Evolutionary conservation across 2,797 vertebrate species (phyloP), one percentile per base, ranked within the genome.

Genomic region (Pogonophryne albipinna): DNA sequence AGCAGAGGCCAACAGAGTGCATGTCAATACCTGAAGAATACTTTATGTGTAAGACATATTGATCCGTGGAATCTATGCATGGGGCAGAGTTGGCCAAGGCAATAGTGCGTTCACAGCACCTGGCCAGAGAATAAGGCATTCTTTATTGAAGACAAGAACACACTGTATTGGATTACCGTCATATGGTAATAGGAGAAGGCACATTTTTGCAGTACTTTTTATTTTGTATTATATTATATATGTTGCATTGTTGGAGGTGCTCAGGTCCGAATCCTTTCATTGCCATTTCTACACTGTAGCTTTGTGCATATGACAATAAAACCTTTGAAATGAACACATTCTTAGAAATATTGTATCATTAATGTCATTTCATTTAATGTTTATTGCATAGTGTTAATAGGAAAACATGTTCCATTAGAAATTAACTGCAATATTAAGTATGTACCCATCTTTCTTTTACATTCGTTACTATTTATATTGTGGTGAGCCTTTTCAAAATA

Each of bases 11-110:
- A 74, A 63, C 64, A 44, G 15, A 67, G 51, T 15, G 27, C 42
- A 49, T 23, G n/a, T 86, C 91, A 61, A 92, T 91, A 85, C 75
- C 61, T 68, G 74, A 84, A 87, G 79, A 89, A 85, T 85, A 81
- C 81, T 85, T 90, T 76, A 84, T 84, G 72, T 74, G 78, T 72
- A 82, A 74, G 68, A 76, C 31, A 2, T 78, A 91, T 93, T 52
- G 89, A 86, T 87, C 59, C 0, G 20, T 69, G 45, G 76, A 86
- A 90, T 87, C 75, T 87, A 83, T 90, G 80, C 87, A 85, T 46
- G 65, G 74, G 65, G 42, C 27, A 55, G 57, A 20, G 31, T 50
- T 77, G 51, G 81, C 85, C 75, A 71, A 89, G 47, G 80, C 73
- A 82, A 86, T 85, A 80, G 49, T 83, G 81, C 79, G 56, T 63